Conservation (phyloP, 2,888 invertebrate genomes). For the Glaucopsyche alexis region DNA sequence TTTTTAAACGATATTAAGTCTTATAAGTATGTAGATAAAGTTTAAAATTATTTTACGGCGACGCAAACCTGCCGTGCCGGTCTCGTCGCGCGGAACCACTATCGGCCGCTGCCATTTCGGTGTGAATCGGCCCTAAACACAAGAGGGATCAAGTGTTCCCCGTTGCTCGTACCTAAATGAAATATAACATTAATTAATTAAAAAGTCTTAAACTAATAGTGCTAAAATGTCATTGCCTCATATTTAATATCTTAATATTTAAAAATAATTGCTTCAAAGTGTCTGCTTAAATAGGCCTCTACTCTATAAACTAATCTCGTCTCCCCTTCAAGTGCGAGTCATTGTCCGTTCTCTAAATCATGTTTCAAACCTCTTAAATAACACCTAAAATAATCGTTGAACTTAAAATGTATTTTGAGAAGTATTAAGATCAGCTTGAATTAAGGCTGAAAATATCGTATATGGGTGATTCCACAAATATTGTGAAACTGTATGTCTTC, state of each 20-base stretch:
- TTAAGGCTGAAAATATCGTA: background rate
- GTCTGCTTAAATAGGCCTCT: background rate
- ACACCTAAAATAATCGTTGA: background rate
- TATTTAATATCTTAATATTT: background rate
- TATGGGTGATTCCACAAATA: too few relatives aligned
- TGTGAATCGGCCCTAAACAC: too few relatives aligned
- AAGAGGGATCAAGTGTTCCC: too few relatives aligned
- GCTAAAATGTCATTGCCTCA: background rate
- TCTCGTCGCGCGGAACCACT: too few relatives aligned
- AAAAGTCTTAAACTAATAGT: background rate
- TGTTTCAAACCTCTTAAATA: background rate
- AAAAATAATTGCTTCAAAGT: background rate
- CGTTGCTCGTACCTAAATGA: too few relatives aligned
- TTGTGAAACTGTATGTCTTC: too few relatives aligned
- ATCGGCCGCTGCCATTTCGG: too few relatives aligned
- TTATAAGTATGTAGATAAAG: too few relatives aligned
- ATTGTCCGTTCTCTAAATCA: background rate
- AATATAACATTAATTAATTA: background rate
- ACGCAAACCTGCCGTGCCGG: too few relatives aligned
- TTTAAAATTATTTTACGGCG: too few relatives aligned
- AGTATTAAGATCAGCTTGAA: background rate
- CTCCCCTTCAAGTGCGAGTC: background rate
- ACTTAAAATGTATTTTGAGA: background rate
- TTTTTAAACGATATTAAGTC: too few relatives aligned
- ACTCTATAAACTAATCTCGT: background rate